Evolutionary conservation across 1,140 invertebrate species (phyloP), one percentile per base, ranked within the genome.

Genomic region (Parapsyche elsis): DNA sequence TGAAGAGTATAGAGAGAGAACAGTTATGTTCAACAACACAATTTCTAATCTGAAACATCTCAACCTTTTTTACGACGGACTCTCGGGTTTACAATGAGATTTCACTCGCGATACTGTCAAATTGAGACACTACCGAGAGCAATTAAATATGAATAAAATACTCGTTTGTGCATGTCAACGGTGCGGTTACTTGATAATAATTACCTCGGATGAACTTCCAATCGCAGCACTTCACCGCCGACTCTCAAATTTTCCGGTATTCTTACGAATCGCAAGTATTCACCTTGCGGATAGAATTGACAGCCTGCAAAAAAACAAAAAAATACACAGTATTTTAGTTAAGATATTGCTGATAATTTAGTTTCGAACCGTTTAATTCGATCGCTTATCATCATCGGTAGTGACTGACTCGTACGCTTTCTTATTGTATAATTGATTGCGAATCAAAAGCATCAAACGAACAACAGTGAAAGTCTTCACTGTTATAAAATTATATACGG

Each of bases 251-350:
- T 93, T 85, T 94, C 93, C 4, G 93, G 93, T 79, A 95, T 92
- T 84, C 94, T 89, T 5, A 95, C 92, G 84, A 95, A 95, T 80
- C 93, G 90, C 76, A 94, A 84, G 83, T 94, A 95, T 84, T 95
- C 94, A 7, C 94, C 94, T 0, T 91, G 85, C 0, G 94, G 94
- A 84, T 94, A 94, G 86, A 95, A 95, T 86, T 94, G 93, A 85
- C 94, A 95, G 86, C 92, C 94, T 95, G 88, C 0, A 91, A 92
- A 45, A 85, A 87, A 84, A 71, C 81, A 84, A 76, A n/a, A n/a
- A n/a, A 81, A 71, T 79, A 49, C 53, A 26, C 24, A 44, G 2
- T 38, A 38, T 38, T n/a, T 23, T 5, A 70, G 49, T 53, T 53
- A 2, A 53, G 16, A 12, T 53, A 12, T 12, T 14, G 4, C 12